Evolutionary conservation across 2,113 vertebrate genomes (phyloP).

Genomic region (Zosterops japonicus): DNA sequence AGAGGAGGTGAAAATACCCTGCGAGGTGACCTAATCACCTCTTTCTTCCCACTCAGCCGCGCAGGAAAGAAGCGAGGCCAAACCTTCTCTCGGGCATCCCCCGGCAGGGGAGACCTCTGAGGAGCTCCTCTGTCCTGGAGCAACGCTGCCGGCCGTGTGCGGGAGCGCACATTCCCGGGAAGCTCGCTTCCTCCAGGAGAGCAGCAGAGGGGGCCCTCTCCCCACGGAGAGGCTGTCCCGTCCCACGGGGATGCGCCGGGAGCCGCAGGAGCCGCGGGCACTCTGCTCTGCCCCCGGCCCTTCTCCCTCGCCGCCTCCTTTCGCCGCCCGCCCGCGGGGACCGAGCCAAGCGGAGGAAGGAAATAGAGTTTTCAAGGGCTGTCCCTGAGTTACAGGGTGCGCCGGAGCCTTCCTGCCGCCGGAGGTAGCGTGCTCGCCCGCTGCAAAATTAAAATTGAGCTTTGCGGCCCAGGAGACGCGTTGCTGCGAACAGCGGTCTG

Average conservation of each 20-base stretch:
- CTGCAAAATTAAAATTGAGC: not conserved
- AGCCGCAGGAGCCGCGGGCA: not conserved
- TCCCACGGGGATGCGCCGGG: accelerated
- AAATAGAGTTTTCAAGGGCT: accelerated
- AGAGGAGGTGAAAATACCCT: not conserved
- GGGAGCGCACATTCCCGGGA: not conserved
- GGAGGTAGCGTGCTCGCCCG: accelerated
- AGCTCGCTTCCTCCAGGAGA: not conserved
- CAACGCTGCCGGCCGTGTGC: accelerated
- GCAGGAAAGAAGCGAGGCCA: not conserved
- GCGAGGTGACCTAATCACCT: not conserved
- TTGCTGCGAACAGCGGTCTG: accelerated
- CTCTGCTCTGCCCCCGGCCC: not conserved
- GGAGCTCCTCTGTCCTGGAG: accelerated
- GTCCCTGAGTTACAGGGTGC: no score
- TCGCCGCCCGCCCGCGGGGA: no score
- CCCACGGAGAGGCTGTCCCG: not conserved
- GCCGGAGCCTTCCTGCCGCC: accelerated
- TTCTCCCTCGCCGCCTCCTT: accelerated
- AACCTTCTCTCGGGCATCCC: no score
- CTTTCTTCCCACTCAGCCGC: not conserved
- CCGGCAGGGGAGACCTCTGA: accelerated
- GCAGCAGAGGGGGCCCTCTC: constrained; percentile 59
- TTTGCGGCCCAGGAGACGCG: accelerated
- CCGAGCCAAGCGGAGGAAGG: accelerated